Evolutionary conservation across 2,888 invertebrate species (phyloP).

Genomic region (Spisula subtruncata): DNA sequence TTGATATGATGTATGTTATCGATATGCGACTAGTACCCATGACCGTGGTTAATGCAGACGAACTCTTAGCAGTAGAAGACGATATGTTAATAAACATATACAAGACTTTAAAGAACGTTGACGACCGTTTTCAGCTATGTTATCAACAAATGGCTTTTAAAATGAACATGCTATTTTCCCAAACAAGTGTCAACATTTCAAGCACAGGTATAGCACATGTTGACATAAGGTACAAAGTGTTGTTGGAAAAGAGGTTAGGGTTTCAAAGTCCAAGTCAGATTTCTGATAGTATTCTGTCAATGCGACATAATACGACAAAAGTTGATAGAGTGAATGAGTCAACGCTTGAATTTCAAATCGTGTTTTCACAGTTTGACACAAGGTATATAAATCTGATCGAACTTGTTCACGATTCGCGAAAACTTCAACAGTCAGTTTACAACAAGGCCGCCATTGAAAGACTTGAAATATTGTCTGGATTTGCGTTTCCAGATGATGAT

Average conservation of each 20-base stretch:
- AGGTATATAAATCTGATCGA: constrained; percentile 8
- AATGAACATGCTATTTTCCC: background rate
- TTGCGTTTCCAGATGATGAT: constrained; percentile 22
- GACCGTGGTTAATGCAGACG: background rate
- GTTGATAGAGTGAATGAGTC: background rate
- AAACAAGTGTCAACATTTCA: background rate
- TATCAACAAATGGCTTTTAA: constrained; percentile 19
- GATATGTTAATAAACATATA: background rate
- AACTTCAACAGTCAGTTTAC: background rate
- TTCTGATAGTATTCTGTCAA: background rate
- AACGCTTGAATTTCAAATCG: background rate
- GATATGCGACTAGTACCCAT: background rate
- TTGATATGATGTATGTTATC: background rate
- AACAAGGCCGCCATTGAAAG: background rate
- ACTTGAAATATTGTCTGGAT: background rate
- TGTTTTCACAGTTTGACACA: constrained; percentile 13
- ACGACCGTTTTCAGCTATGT: background rate
- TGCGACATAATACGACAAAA: background rate
- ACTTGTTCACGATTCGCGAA: background rate
- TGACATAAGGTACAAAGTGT: background rate
- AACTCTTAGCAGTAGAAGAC: background rate
- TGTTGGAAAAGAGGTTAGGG: background rate
- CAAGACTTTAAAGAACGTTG: background rate
- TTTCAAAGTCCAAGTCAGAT: background rate
- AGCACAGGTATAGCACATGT: background rate